Evolutionary conservation across 1,140 invertebrate species (phyloP).

Genomic region (Akabosia matsudoensis): DNA sequence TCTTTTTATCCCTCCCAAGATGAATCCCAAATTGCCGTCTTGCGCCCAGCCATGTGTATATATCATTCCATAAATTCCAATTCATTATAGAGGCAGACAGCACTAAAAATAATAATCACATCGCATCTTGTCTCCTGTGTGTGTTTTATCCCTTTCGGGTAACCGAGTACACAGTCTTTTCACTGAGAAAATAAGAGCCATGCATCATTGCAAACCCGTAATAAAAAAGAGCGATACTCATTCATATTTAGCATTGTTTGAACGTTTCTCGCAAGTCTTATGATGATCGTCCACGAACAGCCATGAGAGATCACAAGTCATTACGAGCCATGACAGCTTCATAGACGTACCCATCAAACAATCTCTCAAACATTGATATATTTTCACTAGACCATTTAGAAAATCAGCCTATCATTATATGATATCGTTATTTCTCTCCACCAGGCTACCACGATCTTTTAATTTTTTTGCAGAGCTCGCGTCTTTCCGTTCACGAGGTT

Average conservation of each 20-base stretch:
- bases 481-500: no score
- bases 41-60: not conserved
- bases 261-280: no score
- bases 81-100: not conserved
- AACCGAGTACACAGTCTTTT: no score
- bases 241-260: not conserved
- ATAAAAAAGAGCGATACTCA: no score
- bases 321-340: slow-evolving; percentile 3
- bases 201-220: no score
- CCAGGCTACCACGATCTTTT: not conserved
- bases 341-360: not conserved
- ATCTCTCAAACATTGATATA: no score
- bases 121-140: not conserved
- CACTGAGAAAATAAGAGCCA: no score
- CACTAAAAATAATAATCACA: not conserved
- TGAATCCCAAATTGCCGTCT: not conserved
- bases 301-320: slow-evolving; percentile 7
- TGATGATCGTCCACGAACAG: no score
- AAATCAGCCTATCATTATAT: not conserved
- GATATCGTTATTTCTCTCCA: not conserved
- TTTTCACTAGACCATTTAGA: not conserved
- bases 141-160: no score
- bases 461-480: not conserved
- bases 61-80: slow-evolving; percentile 13
- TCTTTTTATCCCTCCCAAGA: slow-evolving; percentile 14